Base-by-base conservation (phyloP, 2,797 vertebrate species). In the Aplochiton taeniatus region DNA sequence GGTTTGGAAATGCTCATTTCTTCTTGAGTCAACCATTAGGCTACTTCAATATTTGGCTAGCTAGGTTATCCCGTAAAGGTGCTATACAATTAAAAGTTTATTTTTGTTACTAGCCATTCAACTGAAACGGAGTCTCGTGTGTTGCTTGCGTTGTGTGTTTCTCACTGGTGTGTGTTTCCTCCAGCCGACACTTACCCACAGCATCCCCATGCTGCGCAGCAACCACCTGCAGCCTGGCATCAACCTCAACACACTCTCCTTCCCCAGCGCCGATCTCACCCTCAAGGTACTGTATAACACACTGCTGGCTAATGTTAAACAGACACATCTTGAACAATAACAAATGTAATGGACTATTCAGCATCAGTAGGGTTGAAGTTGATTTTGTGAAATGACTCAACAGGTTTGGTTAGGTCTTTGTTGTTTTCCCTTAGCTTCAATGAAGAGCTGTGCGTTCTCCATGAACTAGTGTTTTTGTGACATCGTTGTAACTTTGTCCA, bases 221-320 rank as follows among this genome's bases (percentile, higher is more conserved):
- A 96, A 96, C 73, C 97, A 98, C 64, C 91, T 99, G 73, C 98
- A 95, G 85, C 94, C 95, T 11, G 95, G 93, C 72, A 96, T 99
- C 0, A 93, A 93, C 83, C 95, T 99, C 72, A 98, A 95, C 79
- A 93, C 95, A 11, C 93, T 99, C 83, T 96, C 97, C 58, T 98
- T 96, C 85, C 96, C 98, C 59, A 95, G 91, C 3, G 92, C 97
- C 1, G 98, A 99, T 83, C 95, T 99, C 74, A 98, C 96, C 0
- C 93, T 99, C 61, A 99, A 99, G 95, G 98, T 99, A 92, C 77
- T 8, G 43, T 0, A n/a, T 63, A 57, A 49, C 31, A 9, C 16
- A 59, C 9, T 52, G 11, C 10, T 55, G 53, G 47, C 31, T 12
- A 11, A 48, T 11, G 47, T 12, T 47, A 47, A 19, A 10, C 52